Evolutionary conservation across 2,113 vertebrate genomes (phyloP).

Genomic region (Mugil cephalus): DNA sequence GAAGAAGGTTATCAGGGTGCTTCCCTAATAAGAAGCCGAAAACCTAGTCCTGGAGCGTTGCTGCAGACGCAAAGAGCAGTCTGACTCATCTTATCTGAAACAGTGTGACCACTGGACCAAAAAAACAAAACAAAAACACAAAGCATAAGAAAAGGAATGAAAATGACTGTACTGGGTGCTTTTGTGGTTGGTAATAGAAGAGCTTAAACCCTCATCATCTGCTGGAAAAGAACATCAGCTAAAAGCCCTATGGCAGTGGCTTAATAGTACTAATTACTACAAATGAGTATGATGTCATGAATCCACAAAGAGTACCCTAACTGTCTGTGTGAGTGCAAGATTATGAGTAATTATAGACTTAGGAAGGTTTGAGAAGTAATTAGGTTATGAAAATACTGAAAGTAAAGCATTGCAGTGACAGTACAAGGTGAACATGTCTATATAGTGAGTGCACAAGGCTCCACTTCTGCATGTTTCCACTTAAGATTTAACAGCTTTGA

Average conservation of each 20-base stretch:
- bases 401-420: conserved; percentile 7
- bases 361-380: conserved; percentile 30
- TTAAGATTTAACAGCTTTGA: neutral
- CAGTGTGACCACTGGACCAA: conserved; percentile 1
- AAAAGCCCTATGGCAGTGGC: conserved; percentile 31
- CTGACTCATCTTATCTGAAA: neutral
- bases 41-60: too few species aligned
- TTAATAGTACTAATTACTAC: conserved; percentile 49
- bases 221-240: conserved; percentile 42
- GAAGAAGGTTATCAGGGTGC: too few species aligned
- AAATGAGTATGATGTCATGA: conserved; percentile 35
- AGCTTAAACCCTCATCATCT: conserved; percentile 38
- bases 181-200: conserved; percentile 32
- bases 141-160: neutral
- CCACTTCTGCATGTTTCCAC: neutral
- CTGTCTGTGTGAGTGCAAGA: conserved; percentile 16
- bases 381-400: conserved; percentile 19
- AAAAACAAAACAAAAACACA: conserved; percentile 19
- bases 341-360: conserved; percentile 29
- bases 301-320: conserved; percentile 37
- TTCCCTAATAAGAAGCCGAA: neutral
- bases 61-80: neutral
- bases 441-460: neutral
- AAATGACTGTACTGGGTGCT: conserved; percentile 17
- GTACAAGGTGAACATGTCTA: neutral